phyloP scores from a whole-genome alignment of 2,888 invertebrate species.

The Lasioglossum malachurum region DNA sequence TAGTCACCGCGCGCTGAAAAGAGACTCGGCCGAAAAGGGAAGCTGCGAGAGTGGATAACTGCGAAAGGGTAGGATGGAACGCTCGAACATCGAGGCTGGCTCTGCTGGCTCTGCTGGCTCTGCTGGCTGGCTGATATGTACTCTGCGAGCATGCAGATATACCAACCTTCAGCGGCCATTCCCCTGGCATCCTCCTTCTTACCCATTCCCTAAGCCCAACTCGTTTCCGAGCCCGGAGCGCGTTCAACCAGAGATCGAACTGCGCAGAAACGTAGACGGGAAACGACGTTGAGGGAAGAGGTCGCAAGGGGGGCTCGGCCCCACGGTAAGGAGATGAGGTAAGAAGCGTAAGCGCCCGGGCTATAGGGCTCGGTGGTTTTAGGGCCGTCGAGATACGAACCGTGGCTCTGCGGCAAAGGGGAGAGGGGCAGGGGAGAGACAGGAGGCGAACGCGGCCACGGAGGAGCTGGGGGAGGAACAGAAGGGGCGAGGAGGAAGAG shows the following conservation, averaged over 20 bases:
- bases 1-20: constrained; percentile 33
- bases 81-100: constrained; percentile 21
- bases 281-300: constrained; percentile 48
- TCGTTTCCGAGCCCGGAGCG: constrained; percentile 60
- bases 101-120: too few relatives aligned
- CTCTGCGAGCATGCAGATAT: constrained; percentile 59
- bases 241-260: constrained; percentile 70
- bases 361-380: constrained; percentile 26
- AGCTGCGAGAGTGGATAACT: constrained; percentile 1
- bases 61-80: constrained; percentile 13
- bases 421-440: background rate
- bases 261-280: constrained; percentile 64
- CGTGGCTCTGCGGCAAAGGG: constrained; percentile 1
- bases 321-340: constrained; percentile 21
- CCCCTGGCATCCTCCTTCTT: constrained; percentile 30
- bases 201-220: constrained; percentile 40
- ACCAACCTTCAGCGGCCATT: constrained; percentile 49
- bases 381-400: constrained; percentile 45
- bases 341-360: constrained; percentile 40
- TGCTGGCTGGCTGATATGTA: constrained; percentile 48
- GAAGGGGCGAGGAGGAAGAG: background rate
- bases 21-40: constrained; percentile 40
- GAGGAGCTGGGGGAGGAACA: background rate
- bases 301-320: constrained; percentile 44
- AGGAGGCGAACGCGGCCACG: background rate